A percentile compares a stretch with the other conserved stretches of the same genome.
Conservation (phyloP, 2,113 vertebrate species). For the Pyxicephalus adspersus region DNA sequence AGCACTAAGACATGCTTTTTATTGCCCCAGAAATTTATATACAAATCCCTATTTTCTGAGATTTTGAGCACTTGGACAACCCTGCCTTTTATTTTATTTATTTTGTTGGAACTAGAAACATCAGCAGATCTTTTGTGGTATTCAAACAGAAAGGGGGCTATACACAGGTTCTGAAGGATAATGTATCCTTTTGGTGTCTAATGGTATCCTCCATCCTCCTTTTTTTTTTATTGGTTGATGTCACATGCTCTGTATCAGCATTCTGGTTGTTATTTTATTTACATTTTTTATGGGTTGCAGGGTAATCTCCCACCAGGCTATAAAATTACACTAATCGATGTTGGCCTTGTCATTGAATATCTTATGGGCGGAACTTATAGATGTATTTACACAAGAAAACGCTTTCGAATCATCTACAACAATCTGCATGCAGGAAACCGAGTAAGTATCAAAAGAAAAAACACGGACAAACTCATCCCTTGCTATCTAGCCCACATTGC, state of each 20-base stretch:
- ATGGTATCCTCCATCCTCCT: too few relatives aligned
- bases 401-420: constrained; percentile 95
- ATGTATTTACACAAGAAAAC: constrained; percentile 95
- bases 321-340: constrained; percentile 95
- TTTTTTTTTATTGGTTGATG: not conserved
- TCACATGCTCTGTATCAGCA: too few relatives aligned
- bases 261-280: too few relatives aligned
- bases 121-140: too few relatives aligned
- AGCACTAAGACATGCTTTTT: too few relatives aligned
- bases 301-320: constrained; percentile 96
- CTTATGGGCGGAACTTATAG: constrained; percentile 98
- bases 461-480: not conserved
- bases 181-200: not conserved
- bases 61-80: too few relatives aligned
- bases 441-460: constrained; percentile 70
- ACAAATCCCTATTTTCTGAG: too few relatives aligned
- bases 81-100: too few relatives aligned
- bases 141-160: too few relatives aligned
- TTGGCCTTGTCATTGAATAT: constrained; percentile 95
- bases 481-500: not conserved
- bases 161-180: not conserved
- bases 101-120: too few relatives aligned
- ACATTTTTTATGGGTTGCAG: constrained; percentile 67
- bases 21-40: too few relatives aligned
- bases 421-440: constrained; percentile 91